These are phyloP conservation scores for Drosophila aff. DNA, from an alignment of 1,140 invertebrate genomes.

Conservation along the genomic window DNA sequence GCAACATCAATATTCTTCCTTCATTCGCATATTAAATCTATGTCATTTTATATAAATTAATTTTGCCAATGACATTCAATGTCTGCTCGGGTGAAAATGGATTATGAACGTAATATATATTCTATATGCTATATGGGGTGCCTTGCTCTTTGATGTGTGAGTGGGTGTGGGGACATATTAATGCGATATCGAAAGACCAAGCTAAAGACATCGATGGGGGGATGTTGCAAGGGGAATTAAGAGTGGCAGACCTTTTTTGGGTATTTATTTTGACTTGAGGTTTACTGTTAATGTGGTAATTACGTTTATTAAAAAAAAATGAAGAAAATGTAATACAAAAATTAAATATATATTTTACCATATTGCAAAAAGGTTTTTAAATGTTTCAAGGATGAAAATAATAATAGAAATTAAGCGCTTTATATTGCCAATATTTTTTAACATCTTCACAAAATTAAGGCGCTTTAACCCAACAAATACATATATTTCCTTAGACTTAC, in stretches of 20 bases:
- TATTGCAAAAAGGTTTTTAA: too few relatives aligned
- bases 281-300: conserved; percentile 8
- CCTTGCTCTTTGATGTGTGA: conserved; percentile 23
- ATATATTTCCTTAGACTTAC: neutral
- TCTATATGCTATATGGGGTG: neutral
- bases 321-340: too few relatives aligned
- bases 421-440: too few relatives aligned
- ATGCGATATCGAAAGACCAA: neutral
- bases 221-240: neutral
- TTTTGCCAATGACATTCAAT: conserved; percentile 58
- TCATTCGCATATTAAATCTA: conserved; percentile 53
- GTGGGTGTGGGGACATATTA: conserved; percentile 18
- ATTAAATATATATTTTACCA: neutral
- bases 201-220: conserved; percentile 10
- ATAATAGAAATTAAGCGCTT: neutral
- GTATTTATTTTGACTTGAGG: conserved; percentile 17
- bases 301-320: neutral
- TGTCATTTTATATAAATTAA: conserved; percentile 70
- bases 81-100: conserved; percentile 51
- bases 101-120: conserved; percentile 45
- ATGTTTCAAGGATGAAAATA: too few relatives aligned
- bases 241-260: conserved; percentile 4
- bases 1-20: conserved; percentile 55
- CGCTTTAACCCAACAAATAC: neutral
- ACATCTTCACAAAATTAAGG: neutral